These are phyloP conservation scores for Pegoplata infirma DNA, from an alignment of 2,888 invertebrate genomes.

Conservation along the genomic window DNA sequence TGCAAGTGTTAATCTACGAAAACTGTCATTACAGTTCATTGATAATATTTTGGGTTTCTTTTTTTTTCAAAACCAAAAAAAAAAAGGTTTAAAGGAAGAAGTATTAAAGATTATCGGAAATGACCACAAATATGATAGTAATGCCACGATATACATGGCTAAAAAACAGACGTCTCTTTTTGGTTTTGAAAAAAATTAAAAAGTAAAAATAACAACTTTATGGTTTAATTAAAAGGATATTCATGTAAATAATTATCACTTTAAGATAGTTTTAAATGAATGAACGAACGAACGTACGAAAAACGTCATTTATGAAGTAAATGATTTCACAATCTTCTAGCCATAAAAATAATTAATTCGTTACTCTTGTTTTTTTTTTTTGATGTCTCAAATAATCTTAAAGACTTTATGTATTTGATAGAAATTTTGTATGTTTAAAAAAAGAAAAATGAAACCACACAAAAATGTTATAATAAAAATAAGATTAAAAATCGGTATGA, in stretches of 20 bases:
- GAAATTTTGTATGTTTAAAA: background rate
- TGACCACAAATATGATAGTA: slow-evolving; percentile 65
- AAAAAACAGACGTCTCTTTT: slow-evolving; percentile 26
- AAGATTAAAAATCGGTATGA: background rate
- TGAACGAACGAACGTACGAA: slow-evolving; percentile 1
- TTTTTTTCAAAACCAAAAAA: background rate
- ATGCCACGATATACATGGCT: slow-evolving; percentile 53
- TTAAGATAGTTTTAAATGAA: slow-evolving; percentile 38
- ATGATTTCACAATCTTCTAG: slow-evolving; percentile 24
- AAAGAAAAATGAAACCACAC: background rate
- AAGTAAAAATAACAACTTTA: slow-evolving; percentile 65
- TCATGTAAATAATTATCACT: slow-evolving; percentile 68
- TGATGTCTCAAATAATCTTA: slow-evolving; percentile 69
- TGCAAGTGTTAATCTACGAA: slow-evolving; percentile 59
- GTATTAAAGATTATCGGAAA: slow-evolving; percentile 57
- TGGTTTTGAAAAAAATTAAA: slow-evolving; percentile 26
- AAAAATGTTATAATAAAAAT: background rate
- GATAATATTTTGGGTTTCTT: slow-evolving; percentile 38
- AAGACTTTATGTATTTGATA: slow-evolving; percentile 68
- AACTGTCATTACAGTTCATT: slow-evolving; percentile 63
- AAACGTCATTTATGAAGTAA: slow-evolving; percentile 18
- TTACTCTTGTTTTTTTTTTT: slow-evolving; percentile 48
- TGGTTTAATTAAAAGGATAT: slow-evolving; percentile 76
- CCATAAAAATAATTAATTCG: slow-evolving; percentile 60
- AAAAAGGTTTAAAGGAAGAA: slow-evolving; percentile 41